Conservation (phyloP, 2,888 invertebrate species). For the Dermolepida albohirtum region DNA sequence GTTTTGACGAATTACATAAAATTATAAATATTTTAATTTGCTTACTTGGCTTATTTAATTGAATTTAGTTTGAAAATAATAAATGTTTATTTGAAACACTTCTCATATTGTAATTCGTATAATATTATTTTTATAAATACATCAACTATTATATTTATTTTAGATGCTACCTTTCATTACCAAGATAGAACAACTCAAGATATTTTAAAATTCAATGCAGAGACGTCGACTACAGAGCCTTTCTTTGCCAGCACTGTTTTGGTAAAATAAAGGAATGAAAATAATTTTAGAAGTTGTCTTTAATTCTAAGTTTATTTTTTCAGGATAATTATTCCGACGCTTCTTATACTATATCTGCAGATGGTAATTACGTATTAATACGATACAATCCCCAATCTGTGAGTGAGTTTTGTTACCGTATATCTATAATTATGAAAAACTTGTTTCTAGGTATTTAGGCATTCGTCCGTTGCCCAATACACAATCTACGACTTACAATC, state of each 20-base stretch:
- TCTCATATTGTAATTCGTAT: too few species aligned
- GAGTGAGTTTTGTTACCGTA: slow-evolving; percentile 45
- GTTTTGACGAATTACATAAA: slow-evolving; percentile 36
- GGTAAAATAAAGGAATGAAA: slow-evolving; percentile 57
- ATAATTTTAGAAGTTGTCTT: not conserved
- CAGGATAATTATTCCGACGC: slow-evolving; percentile 60
- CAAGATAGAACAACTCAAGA: slow-evolving; percentile 55
- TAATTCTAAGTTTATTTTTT: slow-evolving; percentile 46
- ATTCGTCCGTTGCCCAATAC: slow-evolving; percentile 74
- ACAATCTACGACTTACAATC: slow-evolving; percentile 71
- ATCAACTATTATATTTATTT: slow-evolving; percentile 53
- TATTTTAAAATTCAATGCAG: slow-evolving; percentile 67
- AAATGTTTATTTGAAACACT: too few species aligned
- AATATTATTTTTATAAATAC: too few species aligned
- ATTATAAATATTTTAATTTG: too few species aligned
- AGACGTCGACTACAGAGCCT: slow-evolving; percentile 57
- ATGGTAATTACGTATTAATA: slow-evolving; percentile 54
- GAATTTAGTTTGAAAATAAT: too few species aligned
- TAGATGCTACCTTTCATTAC: slow-evolving; percentile 71
- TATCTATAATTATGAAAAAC: slow-evolving; percentile 48
- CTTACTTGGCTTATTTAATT: too few species aligned
- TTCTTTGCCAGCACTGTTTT: slow-evolving; percentile 66
- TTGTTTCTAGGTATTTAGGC: slow-evolving; percentile 72
- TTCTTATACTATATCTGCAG: slow-evolving; percentile 59
- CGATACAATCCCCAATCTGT: slow-evolving; percentile 57